These are phyloP conservation scores for Stigmatopora nigra DNA, from an alignment of 2,113 vertebrate genomes.

Conservation along the genomic window DNA sequence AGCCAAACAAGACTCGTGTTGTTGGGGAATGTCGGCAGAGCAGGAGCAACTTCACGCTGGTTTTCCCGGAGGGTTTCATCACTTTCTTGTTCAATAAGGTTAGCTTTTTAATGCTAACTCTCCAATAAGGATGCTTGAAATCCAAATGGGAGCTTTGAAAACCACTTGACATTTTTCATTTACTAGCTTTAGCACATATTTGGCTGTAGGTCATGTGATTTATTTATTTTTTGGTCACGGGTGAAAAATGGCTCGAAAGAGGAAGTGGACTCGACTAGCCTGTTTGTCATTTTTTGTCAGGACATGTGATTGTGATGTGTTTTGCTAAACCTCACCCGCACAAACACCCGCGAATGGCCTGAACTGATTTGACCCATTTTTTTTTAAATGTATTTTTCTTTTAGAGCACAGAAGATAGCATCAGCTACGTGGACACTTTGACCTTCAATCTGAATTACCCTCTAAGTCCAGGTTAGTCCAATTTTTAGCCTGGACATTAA, in stretches of 20 bases:
- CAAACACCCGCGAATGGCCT: too few species aligned
- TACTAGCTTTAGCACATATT: neutral
- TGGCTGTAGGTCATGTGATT: neutral
- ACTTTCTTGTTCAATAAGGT: conserved; percentile 60
- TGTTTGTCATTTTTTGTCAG: neutral
- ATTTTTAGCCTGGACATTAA: neutral
- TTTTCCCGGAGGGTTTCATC: conserved; percentile 41
- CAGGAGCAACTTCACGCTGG: conserved; percentile 18
- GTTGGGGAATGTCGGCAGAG: neutral
- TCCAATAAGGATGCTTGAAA: too few species aligned
- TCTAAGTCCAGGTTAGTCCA: neutral
- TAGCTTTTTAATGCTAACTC: neutral
- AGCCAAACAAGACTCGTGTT: conserved; percentile 12
- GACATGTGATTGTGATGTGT: neutral
- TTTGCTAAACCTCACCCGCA: neutral
- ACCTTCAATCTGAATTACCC: neutral
- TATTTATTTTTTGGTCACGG: neutral
- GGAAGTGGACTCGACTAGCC: conserved; percentile 4
- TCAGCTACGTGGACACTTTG: neutral
- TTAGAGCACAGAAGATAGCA: neutral
- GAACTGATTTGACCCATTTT: too few species aligned
- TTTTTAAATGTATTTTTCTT: neutral
- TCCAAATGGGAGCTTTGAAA: too few species aligned
- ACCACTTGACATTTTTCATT: too few species aligned
- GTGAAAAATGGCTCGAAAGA: neutral